Evolutionary conservation across 2,888 invertebrate species (phyloP), one percentile per base, ranked within the genome.

Genomic region (Apodemia hepburni): DNA sequence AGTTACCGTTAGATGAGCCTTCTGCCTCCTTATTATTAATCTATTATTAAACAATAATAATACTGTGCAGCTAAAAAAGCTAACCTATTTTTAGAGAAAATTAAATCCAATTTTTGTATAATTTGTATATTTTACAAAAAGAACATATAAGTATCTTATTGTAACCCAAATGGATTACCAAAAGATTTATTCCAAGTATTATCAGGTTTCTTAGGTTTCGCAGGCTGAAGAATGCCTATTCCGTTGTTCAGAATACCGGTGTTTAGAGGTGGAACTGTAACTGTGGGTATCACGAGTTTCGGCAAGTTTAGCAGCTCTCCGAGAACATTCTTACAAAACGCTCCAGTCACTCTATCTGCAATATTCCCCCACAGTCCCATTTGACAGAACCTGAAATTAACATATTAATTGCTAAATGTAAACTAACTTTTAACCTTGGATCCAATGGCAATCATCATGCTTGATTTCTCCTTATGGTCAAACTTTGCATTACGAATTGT

Each of bases 331-430:
- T 88, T 84, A 72, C 95, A 95, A 2, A 92, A 73, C 1, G 87
- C 75, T 33, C 92, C 93, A 63, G 92, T 87, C 22, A 95, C 75
- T 67, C 94, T 81, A 63, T 94, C 92, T 0, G 84, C 88, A 63
- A 94, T 85, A 65, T 94, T 94, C 3, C 93, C 93, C 95, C 95
- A 95, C 8, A 95, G 76, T 7, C 93, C 95, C 91, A 95, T 94
- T 80, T 95, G 93, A 73, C 95, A 95, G 73, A 92, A 94, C 71
- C 93, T 93, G 74, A 27, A 81, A 84, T 61, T 42, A 15, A 15
- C 15, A 42, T 38, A 38, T 38, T 38, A 38, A 9, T 11, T 9
- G 9, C 6, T 12, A 38, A 11, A 38, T 33, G 33, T 38, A 38
- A 0, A 3, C 33, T 12, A 38, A 38, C 38, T 38, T 38, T 38